Evolutionary conservation across 2,797 vertebrate species (phyloP).

Genomic region (Manis pentadactyla): DNA sequence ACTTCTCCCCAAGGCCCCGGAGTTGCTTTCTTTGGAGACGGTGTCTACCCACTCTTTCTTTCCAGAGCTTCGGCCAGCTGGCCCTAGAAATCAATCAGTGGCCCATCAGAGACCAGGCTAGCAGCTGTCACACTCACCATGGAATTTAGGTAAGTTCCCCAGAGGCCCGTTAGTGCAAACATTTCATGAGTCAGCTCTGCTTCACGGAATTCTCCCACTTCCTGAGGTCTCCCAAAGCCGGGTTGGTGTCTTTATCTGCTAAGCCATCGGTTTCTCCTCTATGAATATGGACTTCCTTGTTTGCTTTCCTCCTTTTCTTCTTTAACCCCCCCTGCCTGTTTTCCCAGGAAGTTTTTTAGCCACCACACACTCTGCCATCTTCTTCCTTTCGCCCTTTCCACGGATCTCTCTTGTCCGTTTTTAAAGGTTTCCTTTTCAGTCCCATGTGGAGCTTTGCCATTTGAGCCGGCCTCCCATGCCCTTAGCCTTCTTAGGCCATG

Average conservation of each 20-base stretch:
- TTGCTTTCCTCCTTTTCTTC: not conserved
- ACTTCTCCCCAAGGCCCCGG: not conserved
- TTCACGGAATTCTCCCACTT: not conserved
- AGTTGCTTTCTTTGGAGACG: conserved; percentile 65
- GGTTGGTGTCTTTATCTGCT: not conserved
- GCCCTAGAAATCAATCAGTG: conserved; percentile 16
- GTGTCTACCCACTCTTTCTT: conserved; percentile 46
- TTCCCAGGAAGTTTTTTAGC: not conserved
- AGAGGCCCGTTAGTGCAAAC: not conserved
- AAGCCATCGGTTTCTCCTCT: not conserved
- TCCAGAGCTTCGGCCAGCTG: conserved; percentile 65
- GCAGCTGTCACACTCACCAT: not conserved
- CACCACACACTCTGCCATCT: not conserved
- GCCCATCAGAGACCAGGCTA: conserved; percentile 39
- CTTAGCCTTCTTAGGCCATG: not conserved
- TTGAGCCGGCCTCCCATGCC: not conserved
- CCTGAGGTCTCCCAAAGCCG: not conserved
- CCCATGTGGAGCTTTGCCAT: not conserved
- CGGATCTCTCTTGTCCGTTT: not conserved
- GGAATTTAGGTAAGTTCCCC: conserved; percentile 64
- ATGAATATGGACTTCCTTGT: not conserved
- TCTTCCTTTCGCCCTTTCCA: not conserved
- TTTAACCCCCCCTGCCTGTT: not conserved
- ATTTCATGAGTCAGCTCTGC: conserved; percentile 33
- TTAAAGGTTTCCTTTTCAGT: not conserved